These are phyloP conservation scores for Erythrolamprus reginae DNA, from an alignment of 2,113 vertebrate genomes.

Conservation along the genomic window DNA sequence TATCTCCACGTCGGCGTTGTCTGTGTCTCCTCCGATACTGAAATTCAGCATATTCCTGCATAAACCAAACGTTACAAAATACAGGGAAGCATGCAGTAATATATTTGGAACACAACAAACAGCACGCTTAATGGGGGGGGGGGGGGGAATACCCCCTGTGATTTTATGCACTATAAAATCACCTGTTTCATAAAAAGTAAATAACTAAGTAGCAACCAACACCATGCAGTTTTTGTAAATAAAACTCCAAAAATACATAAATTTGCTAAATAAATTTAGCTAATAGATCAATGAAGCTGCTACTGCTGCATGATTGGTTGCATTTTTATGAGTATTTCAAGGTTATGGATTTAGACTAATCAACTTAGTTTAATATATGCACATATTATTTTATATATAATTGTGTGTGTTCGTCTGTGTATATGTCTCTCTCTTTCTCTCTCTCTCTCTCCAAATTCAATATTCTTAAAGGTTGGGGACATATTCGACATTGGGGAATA, in stretches of 20 bases:
- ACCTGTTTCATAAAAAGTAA: conserved; percentile 51
- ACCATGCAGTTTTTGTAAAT: conserved; percentile 55
- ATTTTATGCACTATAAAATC: conserved; percentile 77
- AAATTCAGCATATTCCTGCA: conserved; percentile 97
- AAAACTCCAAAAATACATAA: conserved; percentile 22
- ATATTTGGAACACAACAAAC: conserved; percentile 50
- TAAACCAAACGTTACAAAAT: conserved; percentile 75
- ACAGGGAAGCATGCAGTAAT: conserved; percentile 72
- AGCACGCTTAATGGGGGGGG: conserved; percentile 55
- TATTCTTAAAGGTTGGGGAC: neutral
- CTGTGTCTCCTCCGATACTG: conserved; percentile 94
- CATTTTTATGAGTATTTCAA: conserved; percentile 27
- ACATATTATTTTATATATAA: too few relatives aligned
- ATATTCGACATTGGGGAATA: too few relatives aligned
- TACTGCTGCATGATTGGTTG: conserved; percentile 59
- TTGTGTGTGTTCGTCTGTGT: too few relatives aligned
- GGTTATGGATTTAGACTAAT: too few relatives aligned
- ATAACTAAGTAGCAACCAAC: conserved; percentile 41
- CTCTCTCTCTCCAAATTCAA: neutral
- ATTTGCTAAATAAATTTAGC: conserved; percentile 20
- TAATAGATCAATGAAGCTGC: conserved; percentile 26
- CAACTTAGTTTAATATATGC: too few relatives aligned
- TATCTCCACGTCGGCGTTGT: conserved; percentile 86
- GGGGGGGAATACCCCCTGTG: conserved; percentile 51
- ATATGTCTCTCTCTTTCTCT: too few relatives aligned